Conservation (phyloP, 2,888 invertebrate species). For the Drosophila conformis region DNA sequence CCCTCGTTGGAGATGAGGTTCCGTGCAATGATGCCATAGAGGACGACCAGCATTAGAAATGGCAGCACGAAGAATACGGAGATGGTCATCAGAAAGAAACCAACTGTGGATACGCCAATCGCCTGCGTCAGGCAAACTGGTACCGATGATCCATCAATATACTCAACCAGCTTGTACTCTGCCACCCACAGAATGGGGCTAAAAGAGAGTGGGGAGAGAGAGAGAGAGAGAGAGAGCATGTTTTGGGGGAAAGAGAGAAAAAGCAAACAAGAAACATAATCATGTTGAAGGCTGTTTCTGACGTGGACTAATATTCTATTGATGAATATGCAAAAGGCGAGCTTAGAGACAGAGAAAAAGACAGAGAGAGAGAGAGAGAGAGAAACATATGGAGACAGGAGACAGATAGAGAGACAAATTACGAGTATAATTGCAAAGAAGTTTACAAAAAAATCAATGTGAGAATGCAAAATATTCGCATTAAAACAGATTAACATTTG, state of each 20-base stretch:
- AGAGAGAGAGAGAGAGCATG: conserved; percentile 19
- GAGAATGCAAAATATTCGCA: neutral
- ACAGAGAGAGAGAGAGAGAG: conserved; percentile 4
- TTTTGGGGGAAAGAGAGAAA: conserved; percentile 33
- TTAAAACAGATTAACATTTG: neutral
- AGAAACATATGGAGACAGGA: neutral
- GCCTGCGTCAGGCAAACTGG: conserved; percentile 93
- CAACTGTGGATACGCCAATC: conserved; percentile 90
- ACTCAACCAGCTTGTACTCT: conserved; percentile 89
- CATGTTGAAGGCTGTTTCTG: conserved; percentile 40
- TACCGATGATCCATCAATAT: conserved; percentile 89
- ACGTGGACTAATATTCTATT: conserved; percentile 13
- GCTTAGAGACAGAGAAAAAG: conserved; percentile 15
- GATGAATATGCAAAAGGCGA: conserved; percentile 25
- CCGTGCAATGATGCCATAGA: conserved; percentile 93
- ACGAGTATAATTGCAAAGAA: neutral
- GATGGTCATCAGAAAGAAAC: conserved; percentile 92
- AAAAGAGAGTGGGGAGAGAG: conserved; percentile 83
- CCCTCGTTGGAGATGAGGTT: conserved; percentile 90
- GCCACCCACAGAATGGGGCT: conserved; percentile 92
- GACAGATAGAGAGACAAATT: neutral
- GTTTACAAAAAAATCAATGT: neutral
- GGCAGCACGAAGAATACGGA: conserved; percentile 93
- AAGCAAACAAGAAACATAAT: conserved; percentile 61
- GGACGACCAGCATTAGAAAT: conserved; percentile 90